A percentile compares a stretch with the other conserved stretches of the same genome.
Evolutionary conservation across 2,113 vertebrate species (phyloP).

Genomic region (Apteryx mantelli): DNA sequence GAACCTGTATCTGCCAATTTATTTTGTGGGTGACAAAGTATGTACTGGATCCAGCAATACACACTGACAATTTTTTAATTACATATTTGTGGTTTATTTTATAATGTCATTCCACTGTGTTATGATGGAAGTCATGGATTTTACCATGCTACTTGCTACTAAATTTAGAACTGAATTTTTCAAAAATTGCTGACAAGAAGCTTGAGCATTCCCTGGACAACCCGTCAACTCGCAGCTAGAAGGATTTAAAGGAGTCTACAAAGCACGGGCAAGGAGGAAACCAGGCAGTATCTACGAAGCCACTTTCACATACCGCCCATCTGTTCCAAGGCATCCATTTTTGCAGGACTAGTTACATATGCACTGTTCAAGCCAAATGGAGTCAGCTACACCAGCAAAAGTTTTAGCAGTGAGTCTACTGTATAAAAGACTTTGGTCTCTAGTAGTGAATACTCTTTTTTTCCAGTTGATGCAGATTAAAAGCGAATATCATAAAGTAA

Average conservation of each 20-base stretch:
- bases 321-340: neutral
- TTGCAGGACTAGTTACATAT: neutral
- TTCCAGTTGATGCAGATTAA: neutral
- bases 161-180: neutral
- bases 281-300: neutral
- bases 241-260: neutral
- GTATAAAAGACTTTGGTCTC: neutral
- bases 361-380: neutral
- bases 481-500: neutral
- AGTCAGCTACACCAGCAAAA: neutral
- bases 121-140: neutral
- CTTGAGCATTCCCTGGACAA: neutral
- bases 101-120: neutral
- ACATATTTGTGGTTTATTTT: neutral
- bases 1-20: rapidly evolving
- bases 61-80: neutral
- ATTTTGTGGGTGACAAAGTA: neutral
- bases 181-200: neutral
- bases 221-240: neutral
- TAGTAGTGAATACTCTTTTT: neutral
- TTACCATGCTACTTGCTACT: neutral
- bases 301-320: neutral
- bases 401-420: neutral
- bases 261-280: neutral
- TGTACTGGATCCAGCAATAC: neutral